Evolutionary conservation across 2,888 invertebrate genomes (phyloP).

Genomic region (Microchrysa polita): DNA sequence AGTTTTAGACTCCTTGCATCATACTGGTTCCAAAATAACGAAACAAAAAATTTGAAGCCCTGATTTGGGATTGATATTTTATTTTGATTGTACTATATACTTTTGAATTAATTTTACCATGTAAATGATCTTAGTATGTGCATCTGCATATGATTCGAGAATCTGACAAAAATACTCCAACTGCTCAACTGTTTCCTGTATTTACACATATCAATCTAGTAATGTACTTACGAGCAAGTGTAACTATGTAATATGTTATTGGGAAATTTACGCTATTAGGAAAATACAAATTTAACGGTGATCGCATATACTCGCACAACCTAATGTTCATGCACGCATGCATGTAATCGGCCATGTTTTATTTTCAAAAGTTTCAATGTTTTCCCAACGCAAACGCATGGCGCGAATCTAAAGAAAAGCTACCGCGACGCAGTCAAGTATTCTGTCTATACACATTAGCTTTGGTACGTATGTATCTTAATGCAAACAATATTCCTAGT

Average conservation of each 20-base stretch:
- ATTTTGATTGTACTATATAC: too few relatives aligned
- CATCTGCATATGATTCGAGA: too few relatives aligned
- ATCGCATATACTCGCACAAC: background rate
- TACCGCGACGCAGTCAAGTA: background rate
- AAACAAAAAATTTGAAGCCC: too few relatives aligned
- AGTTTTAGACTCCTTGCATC: too few relatives aligned
- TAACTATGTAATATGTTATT: background rate
- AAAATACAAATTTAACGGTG: background rate
- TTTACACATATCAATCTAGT: background rate
- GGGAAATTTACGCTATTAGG: background rate
- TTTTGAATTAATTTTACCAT: too few relatives aligned
- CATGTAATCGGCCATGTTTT: conserved; percentile 12
- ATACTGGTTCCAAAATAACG: too few relatives aligned
- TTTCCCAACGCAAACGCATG: conserved; percentile 5
- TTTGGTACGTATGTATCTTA: background rate
- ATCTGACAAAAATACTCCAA: too few relatives aligned
- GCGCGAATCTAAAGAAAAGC: conserved; percentile 8
- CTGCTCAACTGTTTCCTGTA: too few relatives aligned
- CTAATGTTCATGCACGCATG: background rate
- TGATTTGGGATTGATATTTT: too few relatives aligned
- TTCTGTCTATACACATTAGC: conserved; percentile 2
- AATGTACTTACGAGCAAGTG: background rate
- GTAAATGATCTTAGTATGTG: too few relatives aligned
- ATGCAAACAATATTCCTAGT: too few relatives aligned
- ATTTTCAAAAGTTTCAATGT: conserved; percentile 2